A percentile compares a stretch with the other conserved stretches of the same genome.
These are phyloP conservation scores for Autographa pulchrina DNA, from an alignment of 2,888 invertebrate species.

Conservation along the genomic window DNA sequence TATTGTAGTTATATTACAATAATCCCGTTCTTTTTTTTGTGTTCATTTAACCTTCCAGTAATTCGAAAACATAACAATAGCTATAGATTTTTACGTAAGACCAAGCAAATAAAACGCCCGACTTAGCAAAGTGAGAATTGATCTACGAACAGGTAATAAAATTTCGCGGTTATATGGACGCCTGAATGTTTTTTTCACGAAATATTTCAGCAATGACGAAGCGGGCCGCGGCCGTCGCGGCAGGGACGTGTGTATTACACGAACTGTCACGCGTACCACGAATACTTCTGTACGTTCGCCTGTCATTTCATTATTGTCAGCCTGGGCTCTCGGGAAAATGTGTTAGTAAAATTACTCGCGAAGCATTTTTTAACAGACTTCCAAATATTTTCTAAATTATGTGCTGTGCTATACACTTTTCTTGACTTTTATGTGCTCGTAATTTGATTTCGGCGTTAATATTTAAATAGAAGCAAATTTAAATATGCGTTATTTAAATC, in stretches of 20 bases:
- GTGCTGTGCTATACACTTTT: not conserved
- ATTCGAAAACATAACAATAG: constrained; percentile 41
- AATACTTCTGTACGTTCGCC: constrained; percentile 61
- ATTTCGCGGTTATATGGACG: constrained; percentile 43
- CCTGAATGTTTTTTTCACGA: constrained; percentile 59
- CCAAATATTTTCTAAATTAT: constrained; percentile 14
- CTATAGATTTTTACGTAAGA: constrained; percentile 26
- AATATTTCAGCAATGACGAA: constrained; percentile 63
- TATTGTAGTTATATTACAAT: no score
- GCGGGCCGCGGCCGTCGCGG: constrained; percentile 40
- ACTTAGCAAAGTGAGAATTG: constrained; percentile 44
- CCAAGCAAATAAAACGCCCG: constrained; percentile 28
- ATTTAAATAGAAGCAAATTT: constrained; percentile 16
- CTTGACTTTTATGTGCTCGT: not conserved
- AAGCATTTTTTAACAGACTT: constrained; percentile 27
- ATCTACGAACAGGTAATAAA: constrained; percentile 45
- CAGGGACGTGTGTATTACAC: constrained; percentile 52
- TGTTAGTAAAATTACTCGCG: constrained; percentile 42
- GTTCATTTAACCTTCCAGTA: constrained; percentile 10
- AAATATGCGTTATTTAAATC: constrained; percentile 63
- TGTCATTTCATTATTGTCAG: constrained; percentile 62
- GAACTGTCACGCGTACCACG: constrained; percentile 50
- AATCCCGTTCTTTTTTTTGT: not conserved
- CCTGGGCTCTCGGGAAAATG: constrained; percentile 53
- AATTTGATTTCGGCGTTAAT: constrained; percentile 45